phyloP scores from a whole-genome alignment of 2,797 vertebrate genomes.

The Garrulus glandarius region DNA sequence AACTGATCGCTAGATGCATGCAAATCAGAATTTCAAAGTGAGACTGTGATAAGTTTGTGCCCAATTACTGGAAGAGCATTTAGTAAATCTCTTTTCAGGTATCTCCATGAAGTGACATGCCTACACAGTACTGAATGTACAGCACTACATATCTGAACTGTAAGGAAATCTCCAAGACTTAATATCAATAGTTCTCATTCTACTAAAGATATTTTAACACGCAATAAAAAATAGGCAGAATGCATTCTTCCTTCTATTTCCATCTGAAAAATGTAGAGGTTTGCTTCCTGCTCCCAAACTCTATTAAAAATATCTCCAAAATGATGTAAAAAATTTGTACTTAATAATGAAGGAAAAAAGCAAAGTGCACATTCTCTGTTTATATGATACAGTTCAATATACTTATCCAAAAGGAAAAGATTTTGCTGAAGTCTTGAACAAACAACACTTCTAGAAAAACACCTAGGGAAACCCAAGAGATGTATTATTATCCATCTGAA shows the following conservation, averaged over 20 bases:
- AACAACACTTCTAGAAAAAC: background rate
- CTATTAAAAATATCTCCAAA: background rate
- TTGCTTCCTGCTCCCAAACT: background rate
- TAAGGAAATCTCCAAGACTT: background rate
- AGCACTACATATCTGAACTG: background rate
- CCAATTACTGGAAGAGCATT: background rate
- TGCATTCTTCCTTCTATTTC: background rate
- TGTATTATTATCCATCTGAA: background rate
- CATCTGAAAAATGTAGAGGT: background rate
- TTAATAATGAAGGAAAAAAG: background rate
- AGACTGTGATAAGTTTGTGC: background rate
- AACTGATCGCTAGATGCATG: background rate
- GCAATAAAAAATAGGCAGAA: background rate
- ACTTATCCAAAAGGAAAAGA: background rate
- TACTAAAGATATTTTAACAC: background rate
- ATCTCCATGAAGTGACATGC: background rate
- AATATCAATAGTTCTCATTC: background rate
- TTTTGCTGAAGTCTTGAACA: background rate
- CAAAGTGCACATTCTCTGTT: background rate
- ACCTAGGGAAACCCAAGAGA: background rate
- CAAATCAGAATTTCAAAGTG: background rate
- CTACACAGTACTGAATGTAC: background rate
- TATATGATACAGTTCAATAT: rapidly evolving
- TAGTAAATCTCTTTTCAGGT: background rate
- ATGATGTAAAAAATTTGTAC: background rate